Evolutionary conservation across 2,888 invertebrate species (phyloP), one percentile per base, ranked within the genome.

Genomic region (Deilephila elpenor): DNA sequence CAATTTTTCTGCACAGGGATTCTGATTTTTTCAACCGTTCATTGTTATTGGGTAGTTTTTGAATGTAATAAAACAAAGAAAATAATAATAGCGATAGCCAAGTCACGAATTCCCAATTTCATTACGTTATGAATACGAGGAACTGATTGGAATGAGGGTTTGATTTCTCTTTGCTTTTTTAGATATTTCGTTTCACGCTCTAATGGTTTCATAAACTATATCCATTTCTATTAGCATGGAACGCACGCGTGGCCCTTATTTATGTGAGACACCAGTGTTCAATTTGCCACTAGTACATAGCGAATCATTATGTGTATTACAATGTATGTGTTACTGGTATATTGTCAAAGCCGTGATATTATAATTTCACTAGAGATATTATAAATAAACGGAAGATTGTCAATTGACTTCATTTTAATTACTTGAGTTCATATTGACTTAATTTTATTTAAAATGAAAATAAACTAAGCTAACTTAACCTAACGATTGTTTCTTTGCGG

Each of bases 1-100:
- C 73, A 71, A 74, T 79, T 80, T 80, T 77, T 74, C 80, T 74
- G 74, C 67, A 60, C 62, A 76, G 77, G 79, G 80, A 74, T 75
- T 77, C 71, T 77, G 78, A 78, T 80, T 78, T 72, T 75, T 14
- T 6, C 11, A 51, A 51, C 20, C 5, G 7, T 7, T 19, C 19
- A 77, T 78, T 75, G 71, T 78, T 72, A 75, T 70, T 70, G 29
- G 11, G 29, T 32, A 72, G 62, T n/a, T 37, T 34, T 62, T 34
- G 32, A 34, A n/a, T n/a, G 5, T n/a, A 34, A 62, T 25, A 62
- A 62, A 34, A 29, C 17, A 32, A 19, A 56, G 53, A 56, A 56
- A 56, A 56, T 56, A 56, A 53, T 19, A 53, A 17, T 56, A 19
- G 56, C n/a, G 56, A 5, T 5, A n/a, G 17, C 56, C 56, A 17